A percentile compares a stretch with the other conserved stretches of the same genome.
These are phyloP conservation scores for Amphilophus citrinellus DNA, from an alignment of 2,113 vertebrate genomes.

Conservation along the genomic window DNA sequence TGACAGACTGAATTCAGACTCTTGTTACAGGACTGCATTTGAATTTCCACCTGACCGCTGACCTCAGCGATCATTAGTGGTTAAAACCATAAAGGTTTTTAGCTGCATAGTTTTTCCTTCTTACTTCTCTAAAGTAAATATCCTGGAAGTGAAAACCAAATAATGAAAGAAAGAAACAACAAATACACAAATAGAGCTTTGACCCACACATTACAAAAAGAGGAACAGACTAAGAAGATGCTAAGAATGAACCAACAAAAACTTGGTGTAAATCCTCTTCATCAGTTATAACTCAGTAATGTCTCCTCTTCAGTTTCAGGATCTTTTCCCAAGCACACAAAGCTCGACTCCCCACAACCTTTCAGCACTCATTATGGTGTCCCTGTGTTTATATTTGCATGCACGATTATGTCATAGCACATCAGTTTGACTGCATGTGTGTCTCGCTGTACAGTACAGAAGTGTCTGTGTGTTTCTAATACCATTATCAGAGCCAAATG, in stretches of 20 bases:
- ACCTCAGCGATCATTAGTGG: neutral
- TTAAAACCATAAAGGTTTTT: neutral
- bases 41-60: neutral
- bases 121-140: neutral
- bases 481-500: slow-evolving; percentile 13
- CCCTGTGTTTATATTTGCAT: neutral
- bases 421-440: neutral
- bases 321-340: slow-evolving; percentile 23
- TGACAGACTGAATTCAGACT: neutral
- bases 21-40: neutral
- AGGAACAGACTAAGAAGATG: neutral
- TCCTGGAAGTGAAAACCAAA: neutral
- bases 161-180: neutral
- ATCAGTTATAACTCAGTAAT: neutral
- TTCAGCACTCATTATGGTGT: slow-evolving; percentile 16
- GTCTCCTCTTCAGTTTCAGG: neutral
- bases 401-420: neutral
- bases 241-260: slow-evolving; percentile 1
- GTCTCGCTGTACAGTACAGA: neutral
- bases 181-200: neutral
- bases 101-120: neutral
- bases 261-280: slow-evolving; percentile 1
- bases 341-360: neutral
- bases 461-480: neutral
- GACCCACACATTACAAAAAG: neutral